These are phyloP conservation scores for Papilio xuthus DNA, from an alignment of 1,140 invertebrate genomes.

Conservation along the genomic window DNA sequence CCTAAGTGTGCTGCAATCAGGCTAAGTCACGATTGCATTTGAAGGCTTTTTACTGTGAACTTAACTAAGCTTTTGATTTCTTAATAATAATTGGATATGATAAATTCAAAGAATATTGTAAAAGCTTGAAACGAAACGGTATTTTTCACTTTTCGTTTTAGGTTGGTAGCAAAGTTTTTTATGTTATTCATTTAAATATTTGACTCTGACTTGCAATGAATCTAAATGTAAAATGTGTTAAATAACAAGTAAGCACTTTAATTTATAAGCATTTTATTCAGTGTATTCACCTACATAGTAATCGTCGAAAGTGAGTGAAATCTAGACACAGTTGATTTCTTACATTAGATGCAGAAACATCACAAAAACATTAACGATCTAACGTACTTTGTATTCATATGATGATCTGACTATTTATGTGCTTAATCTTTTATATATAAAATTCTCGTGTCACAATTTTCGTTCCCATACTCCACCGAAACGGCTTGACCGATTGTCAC, in stretches of 20 bases:
- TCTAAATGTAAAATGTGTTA: not conserved
- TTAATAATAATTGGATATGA: not conserved
- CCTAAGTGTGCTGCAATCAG: slow-evolving; percentile 47
- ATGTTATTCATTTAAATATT: too few species aligned
- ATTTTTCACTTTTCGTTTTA: too few species aligned
- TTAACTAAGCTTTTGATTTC: not conserved
- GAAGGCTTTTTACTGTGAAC: slow-evolving; percentile 9
- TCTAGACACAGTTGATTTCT: slow-evolving; percentile 21
- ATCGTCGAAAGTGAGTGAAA: slow-evolving; percentile 17
- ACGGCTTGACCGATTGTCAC: too few species aligned
- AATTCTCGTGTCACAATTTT: too few species aligned
- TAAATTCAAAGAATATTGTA: not conserved
- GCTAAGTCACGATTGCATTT: slow-evolving; percentile 46
- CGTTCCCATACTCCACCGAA: too few species aligned
- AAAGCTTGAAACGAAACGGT: too few species aligned
- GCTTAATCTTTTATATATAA: too few species aligned
- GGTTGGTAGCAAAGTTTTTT: too few species aligned
- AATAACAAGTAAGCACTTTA: not conserved
- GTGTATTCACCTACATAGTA: not conserved
- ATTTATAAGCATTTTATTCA: slow-evolving; percentile 1
- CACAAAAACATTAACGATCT: not conserved
- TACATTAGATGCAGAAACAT: slow-evolving; percentile 15
- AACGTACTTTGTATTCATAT: not conserved
- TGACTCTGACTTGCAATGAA: too few species aligned
- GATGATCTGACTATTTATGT: not conserved